A percentile compares a stretch with the other conserved stretches of the same genome.
These are phyloP conservation scores for Opisthocomus hoazin DNA, from an alignment of 2,113 vertebrate species.

Conservation along the genomic window DNA sequence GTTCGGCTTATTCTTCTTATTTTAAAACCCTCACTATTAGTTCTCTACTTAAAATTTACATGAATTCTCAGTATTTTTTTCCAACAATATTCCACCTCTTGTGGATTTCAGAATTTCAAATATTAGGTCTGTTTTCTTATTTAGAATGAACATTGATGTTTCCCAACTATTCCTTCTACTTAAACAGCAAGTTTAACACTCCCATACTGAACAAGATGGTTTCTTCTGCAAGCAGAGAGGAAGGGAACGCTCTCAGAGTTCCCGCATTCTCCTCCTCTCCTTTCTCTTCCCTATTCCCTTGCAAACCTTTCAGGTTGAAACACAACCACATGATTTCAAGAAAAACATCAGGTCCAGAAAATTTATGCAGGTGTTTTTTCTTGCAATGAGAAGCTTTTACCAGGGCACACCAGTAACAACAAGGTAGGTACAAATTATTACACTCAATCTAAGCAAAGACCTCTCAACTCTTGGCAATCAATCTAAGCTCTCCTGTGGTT, in stretches of 20 bases:
- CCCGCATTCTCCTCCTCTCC: accelerated
- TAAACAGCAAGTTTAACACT: neutral
- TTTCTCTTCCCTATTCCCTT: neutral
- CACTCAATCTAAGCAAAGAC: neutral
- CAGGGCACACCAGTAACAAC: neutral
- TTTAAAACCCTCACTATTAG: neutral
- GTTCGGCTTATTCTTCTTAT: neutral
- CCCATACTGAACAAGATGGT: neutral
- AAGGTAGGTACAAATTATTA: neutral
- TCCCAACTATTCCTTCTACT: neutral
- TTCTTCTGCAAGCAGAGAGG: neutral
- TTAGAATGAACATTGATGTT: neutral
- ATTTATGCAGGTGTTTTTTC: neutral
- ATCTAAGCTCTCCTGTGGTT: neutral
- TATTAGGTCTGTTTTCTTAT: neutral
- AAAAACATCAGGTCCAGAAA: neutral
- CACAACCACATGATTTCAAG: neutral
- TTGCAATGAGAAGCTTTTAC: neutral
- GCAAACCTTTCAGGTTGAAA: neutral
- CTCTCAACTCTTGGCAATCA: neutral
- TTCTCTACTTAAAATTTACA: neutral
- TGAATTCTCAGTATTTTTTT: neutral
- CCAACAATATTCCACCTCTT: neutral
- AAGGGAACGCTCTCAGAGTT: neutral
- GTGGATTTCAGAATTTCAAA: neutral